Evolutionary conservation across 2,888 invertebrate species (phyloP).

Genomic region (Eustalomyia histrio): DNA sequence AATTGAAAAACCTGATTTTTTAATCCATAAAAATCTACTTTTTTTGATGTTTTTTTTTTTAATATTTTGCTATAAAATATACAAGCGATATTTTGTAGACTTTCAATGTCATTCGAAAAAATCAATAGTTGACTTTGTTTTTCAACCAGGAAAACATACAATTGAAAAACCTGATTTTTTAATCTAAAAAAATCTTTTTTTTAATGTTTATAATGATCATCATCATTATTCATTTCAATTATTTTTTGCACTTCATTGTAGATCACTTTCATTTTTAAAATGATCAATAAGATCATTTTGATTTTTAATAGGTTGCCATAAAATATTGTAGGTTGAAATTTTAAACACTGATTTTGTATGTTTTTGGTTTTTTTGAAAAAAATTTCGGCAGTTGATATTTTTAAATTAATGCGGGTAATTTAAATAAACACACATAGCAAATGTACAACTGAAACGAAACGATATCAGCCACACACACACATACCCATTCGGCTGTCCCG

Average conservation of each 20-base stretch:
- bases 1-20: too few relatives aligned
- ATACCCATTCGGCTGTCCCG: too few relatives aligned
- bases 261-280: conserved; percentile 75
- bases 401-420: conserved; percentile 26
- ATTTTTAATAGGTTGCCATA: conserved; percentile 48
- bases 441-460: not conserved
- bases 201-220: not conserved
- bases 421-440: conserved; percentile 22
- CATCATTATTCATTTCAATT: conserved; percentile 1
- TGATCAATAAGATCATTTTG: conserved; percentile 73
- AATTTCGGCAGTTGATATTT: not conserved
- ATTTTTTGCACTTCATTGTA: not conserved
- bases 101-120: conserved; percentile 38
- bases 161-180: not conserved
- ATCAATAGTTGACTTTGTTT: conserved; percentile 45
- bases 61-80: too few relatives aligned
- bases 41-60: too few relatives aligned
- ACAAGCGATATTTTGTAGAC: conserved; percentile 2
- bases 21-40: too few relatives aligned
- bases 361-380: not conserved
- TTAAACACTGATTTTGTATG: not conserved
- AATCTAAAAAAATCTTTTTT: too few relatives aligned
- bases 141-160: conserved; percentile 25
- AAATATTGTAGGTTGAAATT: not conserved
- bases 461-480: too few relatives aligned